Conservation (phyloP, 2,888 invertebrate genomes). For the Dynastes grantii region DNA sequence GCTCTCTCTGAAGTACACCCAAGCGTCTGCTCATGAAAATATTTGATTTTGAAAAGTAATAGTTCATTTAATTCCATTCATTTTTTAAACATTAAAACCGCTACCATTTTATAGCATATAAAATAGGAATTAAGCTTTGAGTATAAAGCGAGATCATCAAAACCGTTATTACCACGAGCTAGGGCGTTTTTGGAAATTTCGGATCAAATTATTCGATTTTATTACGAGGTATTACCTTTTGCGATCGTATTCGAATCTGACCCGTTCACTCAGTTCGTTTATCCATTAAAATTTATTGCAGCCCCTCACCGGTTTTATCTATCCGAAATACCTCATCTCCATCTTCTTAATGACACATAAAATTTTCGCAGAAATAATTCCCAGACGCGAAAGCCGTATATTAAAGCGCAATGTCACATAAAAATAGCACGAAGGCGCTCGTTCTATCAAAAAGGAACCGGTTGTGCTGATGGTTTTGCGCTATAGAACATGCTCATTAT, state of each 20-base stretch:
- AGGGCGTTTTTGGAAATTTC: background rate
- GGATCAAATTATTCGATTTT: background rate
- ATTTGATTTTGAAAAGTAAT: no score
- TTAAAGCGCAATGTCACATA: constrained; percentile 8
- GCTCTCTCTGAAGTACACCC: no score
- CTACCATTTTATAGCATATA: no score
- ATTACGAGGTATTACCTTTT: constrained; percentile 1
- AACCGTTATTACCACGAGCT: background rate
- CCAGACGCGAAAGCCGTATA: constrained; percentile 11
- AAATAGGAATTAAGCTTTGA: no score
- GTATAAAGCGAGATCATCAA: no score
- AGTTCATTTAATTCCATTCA: no score
- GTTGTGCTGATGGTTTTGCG: constrained; percentile 6
- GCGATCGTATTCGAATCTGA: background rate
- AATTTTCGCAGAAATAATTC: constrained; percentile 27
- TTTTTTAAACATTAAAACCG: no score
- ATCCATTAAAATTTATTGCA: constrained; percentile 19
- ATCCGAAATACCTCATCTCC: constrained; percentile 5
- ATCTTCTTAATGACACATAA: constrained; percentile 25
- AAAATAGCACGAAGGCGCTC: constrained; percentile 5
- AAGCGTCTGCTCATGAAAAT: no score
- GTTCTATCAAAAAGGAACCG: constrained; percentile 8
- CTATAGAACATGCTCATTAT: background rate
- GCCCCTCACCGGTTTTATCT: background rate
- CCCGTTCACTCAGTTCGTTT: background rate